phyloP scores from a whole-genome alignment of 2,797 vertebrate species.

The Chiloscyllium punctatum region DNA sequence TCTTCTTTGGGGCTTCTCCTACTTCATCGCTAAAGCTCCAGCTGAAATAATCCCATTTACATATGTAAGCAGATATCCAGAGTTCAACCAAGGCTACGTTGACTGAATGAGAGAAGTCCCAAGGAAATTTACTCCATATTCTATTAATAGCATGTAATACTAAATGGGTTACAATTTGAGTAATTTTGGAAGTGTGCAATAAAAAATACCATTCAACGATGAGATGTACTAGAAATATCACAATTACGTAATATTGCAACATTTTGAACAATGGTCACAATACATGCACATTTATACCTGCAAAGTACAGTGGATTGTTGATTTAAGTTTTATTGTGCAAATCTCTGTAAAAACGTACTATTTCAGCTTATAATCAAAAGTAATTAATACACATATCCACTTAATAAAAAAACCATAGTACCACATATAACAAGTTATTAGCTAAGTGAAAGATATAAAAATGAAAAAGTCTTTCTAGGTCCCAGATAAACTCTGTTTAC shows the following conservation, averaged over 20 bases:
- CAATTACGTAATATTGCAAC: neutral
- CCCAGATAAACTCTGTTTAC: neutral
- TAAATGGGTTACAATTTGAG: neutral
- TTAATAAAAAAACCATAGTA: neutral
- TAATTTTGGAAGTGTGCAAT: neutral
- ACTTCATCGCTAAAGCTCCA: neutral
- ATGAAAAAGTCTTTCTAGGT: neutral
- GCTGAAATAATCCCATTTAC: neutral
- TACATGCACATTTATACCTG: neutral
- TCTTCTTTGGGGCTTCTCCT: neutral
- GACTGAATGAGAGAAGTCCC: neutral
- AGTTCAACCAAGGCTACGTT: neutral
- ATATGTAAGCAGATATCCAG: neutral
- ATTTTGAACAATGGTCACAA: neutral
- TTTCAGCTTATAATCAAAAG: slow-evolving; percentile 13
- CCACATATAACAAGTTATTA: neutral
- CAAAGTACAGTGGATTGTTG: neutral
- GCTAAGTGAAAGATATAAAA: neutral
- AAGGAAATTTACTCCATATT: neutral
- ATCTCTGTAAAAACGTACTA: slow-evolving; percentile 18
- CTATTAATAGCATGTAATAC: neutral
- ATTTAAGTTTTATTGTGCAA: slow-evolving; percentile 20
- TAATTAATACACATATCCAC: neutral
- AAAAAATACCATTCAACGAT: neutral
- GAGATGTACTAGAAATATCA: neutral